phyloP scores from a whole-genome alignment of 2,888 invertebrate species.

The Pycnomerus fuliginosus region DNA sequence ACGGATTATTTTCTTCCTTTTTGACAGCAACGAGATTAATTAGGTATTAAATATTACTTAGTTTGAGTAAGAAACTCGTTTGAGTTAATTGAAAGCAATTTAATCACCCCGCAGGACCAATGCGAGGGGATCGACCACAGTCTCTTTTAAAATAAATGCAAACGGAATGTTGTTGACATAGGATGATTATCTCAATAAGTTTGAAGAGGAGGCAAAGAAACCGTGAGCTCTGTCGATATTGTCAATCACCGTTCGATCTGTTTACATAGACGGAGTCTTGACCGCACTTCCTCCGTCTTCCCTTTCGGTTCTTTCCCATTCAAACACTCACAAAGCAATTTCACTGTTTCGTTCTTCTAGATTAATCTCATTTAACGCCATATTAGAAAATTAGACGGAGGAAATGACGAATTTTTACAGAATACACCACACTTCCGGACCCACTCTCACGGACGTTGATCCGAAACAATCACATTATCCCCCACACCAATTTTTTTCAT shows the following conservation, averaged over 20 bases:
- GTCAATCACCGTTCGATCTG: slow-evolving; percentile 47
- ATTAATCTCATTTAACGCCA: not conserved
- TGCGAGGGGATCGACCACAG: too few relatives aligned
- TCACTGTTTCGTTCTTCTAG: not conserved
- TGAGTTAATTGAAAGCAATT: not conserved
- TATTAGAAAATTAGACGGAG: slow-evolving; percentile 8
- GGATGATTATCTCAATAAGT: slow-evolving; percentile 48
- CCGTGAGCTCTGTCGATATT: slow-evolving; percentile 40
- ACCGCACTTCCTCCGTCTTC: slow-evolving; percentile 36
- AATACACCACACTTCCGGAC: slow-evolving; percentile 13
- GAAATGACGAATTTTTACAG: slow-evolving; percentile 15
- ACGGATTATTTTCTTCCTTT: too few relatives aligned
- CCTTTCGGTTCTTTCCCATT: slow-evolving; percentile 35
- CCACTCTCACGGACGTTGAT: slow-evolving; percentile 12
- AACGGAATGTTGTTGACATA: slow-evolving; percentile 41
- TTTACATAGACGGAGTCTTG: slow-evolving; percentile 43
- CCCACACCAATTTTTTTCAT: slow-evolving; percentile 10
- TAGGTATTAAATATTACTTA: too few relatives aligned
- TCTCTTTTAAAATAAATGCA: slow-evolving; percentile 30
- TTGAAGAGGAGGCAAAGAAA: slow-evolving; percentile 36
- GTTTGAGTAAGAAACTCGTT: slow-evolving; percentile 6
- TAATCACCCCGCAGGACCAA: slow-evolving; percentile 1
- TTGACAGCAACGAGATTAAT: too few relatives aligned
- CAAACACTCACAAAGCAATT: slow-evolving; percentile 25
- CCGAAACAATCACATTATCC: slow-evolving; percentile 21